Percentiles rank a stretch among this genome's conserved stretches.
Conservation (phyloP, 1,140 invertebrate genomes). For the Aphaenogaster floridana region DNA sequence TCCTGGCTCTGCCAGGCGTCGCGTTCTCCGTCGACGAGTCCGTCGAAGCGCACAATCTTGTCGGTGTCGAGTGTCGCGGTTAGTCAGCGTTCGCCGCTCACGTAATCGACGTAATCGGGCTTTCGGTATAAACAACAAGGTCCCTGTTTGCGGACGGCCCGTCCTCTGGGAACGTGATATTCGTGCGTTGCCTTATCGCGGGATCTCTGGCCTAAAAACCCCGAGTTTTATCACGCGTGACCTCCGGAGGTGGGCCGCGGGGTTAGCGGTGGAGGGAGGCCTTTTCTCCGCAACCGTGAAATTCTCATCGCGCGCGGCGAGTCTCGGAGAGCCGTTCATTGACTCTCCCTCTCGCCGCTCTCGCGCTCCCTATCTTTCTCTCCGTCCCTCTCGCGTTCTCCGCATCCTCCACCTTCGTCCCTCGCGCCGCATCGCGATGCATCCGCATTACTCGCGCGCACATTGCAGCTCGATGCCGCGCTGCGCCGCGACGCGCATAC, state of each 20-base stretch:
- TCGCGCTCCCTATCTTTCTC: constrained; percentile 2
- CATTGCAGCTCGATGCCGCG: constrained; percentile 57
- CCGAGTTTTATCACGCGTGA: constrained; percentile 25
- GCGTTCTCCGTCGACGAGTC: constrained; percentile 3
- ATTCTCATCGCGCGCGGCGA: constrained; percentile 65
- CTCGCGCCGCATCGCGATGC: constrained; percentile 43
- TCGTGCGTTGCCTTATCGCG: neutral
- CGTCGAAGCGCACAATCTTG: constrained; percentile 17
- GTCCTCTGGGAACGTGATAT: neutral
- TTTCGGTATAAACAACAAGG: constrained; percentile 26
- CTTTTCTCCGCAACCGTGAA: constrained; percentile 63
- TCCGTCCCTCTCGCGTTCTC: neutral
- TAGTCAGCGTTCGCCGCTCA: constrained; percentile 30
- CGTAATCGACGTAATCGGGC: constrained; percentile 45
- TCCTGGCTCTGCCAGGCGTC: neutral
- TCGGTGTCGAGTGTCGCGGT: constrained; percentile 39
- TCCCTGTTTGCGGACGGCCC: neutral
- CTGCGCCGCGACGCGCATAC: constrained; percentile 39
- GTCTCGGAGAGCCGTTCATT: constrained; percentile 71
- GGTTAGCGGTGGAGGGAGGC: neutral
- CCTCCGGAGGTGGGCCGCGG: neutral
- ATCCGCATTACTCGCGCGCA: constrained; percentile 75
- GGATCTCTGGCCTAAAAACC: constrained; percentile 19
- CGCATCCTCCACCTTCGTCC: constrained; percentile 20
- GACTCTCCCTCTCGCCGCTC: constrained; percentile 57